Conservation (phyloP, 2,113 vertebrate species). For the Saguinus midas region DNA sequence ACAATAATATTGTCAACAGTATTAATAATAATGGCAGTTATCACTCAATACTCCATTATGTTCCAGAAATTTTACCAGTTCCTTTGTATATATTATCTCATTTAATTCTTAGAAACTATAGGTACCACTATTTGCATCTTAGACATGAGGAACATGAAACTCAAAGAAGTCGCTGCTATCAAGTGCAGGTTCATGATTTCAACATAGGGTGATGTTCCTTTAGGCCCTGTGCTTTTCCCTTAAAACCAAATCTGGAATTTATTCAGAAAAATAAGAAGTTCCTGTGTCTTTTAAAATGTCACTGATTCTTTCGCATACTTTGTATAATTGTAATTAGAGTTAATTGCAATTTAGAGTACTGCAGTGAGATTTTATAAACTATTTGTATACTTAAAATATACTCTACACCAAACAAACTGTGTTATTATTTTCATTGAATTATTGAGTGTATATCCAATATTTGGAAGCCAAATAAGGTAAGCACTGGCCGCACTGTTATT, state of each 20-base stretch:
- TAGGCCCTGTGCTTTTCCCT: neutral
- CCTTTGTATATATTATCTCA: neutral
- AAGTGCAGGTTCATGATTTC: neutral
- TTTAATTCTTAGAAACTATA: constrained; percentile 39
- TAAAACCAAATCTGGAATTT: constrained; percentile 10
- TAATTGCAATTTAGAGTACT: constrained; percentile 30
- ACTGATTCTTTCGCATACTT: constrained; percentile 45
- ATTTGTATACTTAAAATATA: constrained; percentile 61
- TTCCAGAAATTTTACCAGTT: neutral
- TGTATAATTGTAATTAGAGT: constrained; percentile 13
- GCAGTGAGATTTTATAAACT: constrained; percentile 64
- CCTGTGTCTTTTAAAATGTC: constrained; percentile 52
- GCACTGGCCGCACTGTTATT: neutral
- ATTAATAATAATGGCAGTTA: neutral
- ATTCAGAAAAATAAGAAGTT: constrained; percentile 54
- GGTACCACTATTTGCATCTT: neutral
- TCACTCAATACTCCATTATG: neutral
- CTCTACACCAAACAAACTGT: constrained; percentile 27
- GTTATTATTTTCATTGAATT: constrained; percentile 58
- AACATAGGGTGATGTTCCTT: neutral
- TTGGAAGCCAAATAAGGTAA: constrained; percentile 50
- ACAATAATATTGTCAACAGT: neutral
- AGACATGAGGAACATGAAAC: neutral
- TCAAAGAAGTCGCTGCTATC: neutral
- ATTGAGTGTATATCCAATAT: constrained; percentile 39